Base-by-base conservation (phyloP, 2,888 invertebrate genomes). In the Agrilus biguttatus region DNA sequence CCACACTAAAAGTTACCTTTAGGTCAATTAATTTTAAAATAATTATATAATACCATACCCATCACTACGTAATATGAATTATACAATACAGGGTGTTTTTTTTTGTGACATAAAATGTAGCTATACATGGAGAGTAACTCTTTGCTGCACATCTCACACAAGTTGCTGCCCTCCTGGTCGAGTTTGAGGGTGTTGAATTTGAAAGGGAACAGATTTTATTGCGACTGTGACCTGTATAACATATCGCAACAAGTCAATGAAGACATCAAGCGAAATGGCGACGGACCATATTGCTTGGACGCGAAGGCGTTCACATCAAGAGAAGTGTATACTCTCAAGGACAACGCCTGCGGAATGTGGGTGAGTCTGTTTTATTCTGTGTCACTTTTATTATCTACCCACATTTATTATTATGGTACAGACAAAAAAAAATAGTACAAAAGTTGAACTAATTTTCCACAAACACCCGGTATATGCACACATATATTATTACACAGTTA, bases 131-230 rank as follows among this genome's bases (percentile, higher is more conserved):
- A 78, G 49, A 69, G 77, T 53, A 78, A 78, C 57, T 69, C 72
- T 17, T 58, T 82, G 36, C 72, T 66, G 52, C 71, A 72, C 42
- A 59, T 78, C 32, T 68, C 73, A 33, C 59, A 66, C 28, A 69
- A 72, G 45, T 56, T 76, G 45, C 65, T 75, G 54, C 68, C 71
- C 42, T 28, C 28, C 10, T 77, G 77, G 77, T 61, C 65, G 2
- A 58, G 71, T 37, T 54, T 82, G 43, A 70, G 70, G 17, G 62
- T 66, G 6, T 56, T 82, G 38, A 71, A 74, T 48, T 70, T 79
- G 58, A 66, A 69, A 2, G 73, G 73, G n/a, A 82, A 82, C 65
- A 73, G 69, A 41, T 76, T 82, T 72, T 61, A 72, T 35, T 82
- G 82, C 57, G 74, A 75, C 56, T 82, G 82, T 56, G 58, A 65